These are phyloP conservation scores for Camponotus floridanus DNA, from an alignment of 1,140 invertebrate species.

Conservation along the genomic window DNA sequence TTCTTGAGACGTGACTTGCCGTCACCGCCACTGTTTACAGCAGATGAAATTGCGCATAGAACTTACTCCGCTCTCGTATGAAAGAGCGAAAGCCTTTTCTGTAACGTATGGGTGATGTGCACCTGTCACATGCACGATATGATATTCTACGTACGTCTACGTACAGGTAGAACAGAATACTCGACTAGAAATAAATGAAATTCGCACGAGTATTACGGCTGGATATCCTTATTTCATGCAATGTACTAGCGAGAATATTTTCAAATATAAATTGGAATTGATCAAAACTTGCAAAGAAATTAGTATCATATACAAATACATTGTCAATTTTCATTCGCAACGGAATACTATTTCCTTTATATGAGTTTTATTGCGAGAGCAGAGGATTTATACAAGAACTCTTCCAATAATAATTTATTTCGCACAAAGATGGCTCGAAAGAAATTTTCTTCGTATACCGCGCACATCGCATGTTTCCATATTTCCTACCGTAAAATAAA, in stretches of 20 bases:
- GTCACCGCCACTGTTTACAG: constrained; percentile 11
- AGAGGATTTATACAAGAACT: not conserved
- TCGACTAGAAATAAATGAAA: constrained; percentile 33
- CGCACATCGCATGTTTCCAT: not conserved
- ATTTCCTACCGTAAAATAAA: constrained; percentile 40
- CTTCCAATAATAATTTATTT: constrained; percentile 53
- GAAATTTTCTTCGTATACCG: constrained; percentile 19
- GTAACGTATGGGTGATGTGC: constrained; percentile 56
- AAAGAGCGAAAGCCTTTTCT: constrained; percentile 56
- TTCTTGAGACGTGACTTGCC: constrained; percentile 14
- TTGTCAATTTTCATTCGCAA: constrained; percentile 12
- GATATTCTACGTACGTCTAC: constrained; percentile 30
- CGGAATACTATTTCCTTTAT: not conserved
- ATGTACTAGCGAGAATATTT: not conserved
- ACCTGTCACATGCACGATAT: constrained; percentile 67
- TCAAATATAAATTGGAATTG: not conserved
- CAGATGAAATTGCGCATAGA: constrained; percentile 68
- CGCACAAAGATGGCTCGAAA: not conserved
- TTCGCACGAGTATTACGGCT: constrained; percentile 4
- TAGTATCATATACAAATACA: not conserved
- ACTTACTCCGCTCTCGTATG: not conserved
- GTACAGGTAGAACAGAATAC: not conserved
- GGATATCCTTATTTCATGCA: constrained; percentile 12
- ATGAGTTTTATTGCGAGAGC: not conserved
- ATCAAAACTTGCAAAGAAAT: not conserved